Evolutionary conservation across 2,113 vertebrate genomes (phyloP).

Genomic region (Oreochromis niloticus): DNA sequence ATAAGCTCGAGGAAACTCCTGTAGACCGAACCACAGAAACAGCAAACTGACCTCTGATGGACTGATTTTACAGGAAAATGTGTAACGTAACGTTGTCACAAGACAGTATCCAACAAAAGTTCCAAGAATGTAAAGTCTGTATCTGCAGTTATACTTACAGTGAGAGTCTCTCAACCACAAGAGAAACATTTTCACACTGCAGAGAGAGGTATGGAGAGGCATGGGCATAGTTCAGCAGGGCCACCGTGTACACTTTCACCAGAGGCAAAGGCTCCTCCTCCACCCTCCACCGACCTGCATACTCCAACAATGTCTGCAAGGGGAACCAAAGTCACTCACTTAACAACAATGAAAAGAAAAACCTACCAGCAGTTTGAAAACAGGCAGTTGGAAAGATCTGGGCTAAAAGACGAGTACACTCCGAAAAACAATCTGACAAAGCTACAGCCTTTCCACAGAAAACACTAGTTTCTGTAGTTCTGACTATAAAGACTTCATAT

Average conservation of each 20-base stretch:
- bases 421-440: not conserved
- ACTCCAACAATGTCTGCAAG: conserved; percentile 86
- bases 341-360: not conserved
- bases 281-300: conserved; percentile 84
- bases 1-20: conserved; percentile 96
- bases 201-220: conserved; percentile 82
- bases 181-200: conserved; percentile 87
- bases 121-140: not conserved
- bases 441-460: not conserved
- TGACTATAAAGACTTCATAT: not conserved
- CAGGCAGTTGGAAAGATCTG: not conserved
- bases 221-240: conserved; percentile 85
- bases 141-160: conserved; percentile 79
- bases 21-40: conserved; percentile 5
- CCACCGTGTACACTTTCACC: conserved; percentile 86
- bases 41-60: not conserved
- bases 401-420: not conserved
- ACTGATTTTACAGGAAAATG: not conserved
- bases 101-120: not conserved
- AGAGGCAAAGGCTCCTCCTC: conserved; percentile 87
- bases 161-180: conserved; percentile 88
- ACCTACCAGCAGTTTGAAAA: not conserved
- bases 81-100: not conserved
- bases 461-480: not conserved
- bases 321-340: not conserved